Conservation (phyloP, 1,140 invertebrate species). For the Lanistes nyassanus region DNA sequence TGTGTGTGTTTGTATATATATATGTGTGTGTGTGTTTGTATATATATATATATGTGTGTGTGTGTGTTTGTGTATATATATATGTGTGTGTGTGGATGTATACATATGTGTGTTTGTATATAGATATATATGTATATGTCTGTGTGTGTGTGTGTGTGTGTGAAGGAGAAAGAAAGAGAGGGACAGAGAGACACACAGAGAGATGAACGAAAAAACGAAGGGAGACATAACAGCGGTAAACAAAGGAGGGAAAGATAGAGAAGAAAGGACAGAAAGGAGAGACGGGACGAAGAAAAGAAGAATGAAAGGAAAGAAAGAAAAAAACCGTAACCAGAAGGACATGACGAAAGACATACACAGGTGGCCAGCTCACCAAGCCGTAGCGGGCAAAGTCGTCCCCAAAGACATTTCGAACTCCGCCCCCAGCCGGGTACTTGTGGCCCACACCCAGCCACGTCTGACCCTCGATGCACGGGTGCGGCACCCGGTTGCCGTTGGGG, state of each 20-base stretch:
- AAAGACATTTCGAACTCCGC: slow-evolving; percentile 49
- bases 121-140: too few species aligned
- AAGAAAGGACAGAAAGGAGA: slow-evolving; percentile 2
- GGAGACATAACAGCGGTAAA: background rate
- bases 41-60: too few species aligned
- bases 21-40: too few species aligned
- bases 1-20: background rate
- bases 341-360: background rate
- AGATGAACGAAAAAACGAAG: background rate
- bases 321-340: background rate
- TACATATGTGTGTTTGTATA: too few species aligned
- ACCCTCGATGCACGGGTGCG: slow-evolving; percentile 44
- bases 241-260: slow-evolving; percentile 4
- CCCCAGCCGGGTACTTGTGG: slow-evolving; percentile 35
- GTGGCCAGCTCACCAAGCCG: slow-evolving; percentile 25
- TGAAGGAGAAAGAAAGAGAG: background rate
- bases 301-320: background rate
- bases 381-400: slow-evolving; percentile 39
- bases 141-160: slow-evolving; percentile 1
- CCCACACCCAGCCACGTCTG: slow-evolving; percentile 48
- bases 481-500: slow-evolving; percentile 49
- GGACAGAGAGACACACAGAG: slow-evolving; percentile 5
- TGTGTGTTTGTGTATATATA: too few species aligned
- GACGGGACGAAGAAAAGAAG: background rate
- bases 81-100: too few species aligned